These are phyloP conservation scores for Pocillopora verrucosa DNA, from an alignment of 64 coral and sea anemone species.

Conservation along the genomic window DNA sequence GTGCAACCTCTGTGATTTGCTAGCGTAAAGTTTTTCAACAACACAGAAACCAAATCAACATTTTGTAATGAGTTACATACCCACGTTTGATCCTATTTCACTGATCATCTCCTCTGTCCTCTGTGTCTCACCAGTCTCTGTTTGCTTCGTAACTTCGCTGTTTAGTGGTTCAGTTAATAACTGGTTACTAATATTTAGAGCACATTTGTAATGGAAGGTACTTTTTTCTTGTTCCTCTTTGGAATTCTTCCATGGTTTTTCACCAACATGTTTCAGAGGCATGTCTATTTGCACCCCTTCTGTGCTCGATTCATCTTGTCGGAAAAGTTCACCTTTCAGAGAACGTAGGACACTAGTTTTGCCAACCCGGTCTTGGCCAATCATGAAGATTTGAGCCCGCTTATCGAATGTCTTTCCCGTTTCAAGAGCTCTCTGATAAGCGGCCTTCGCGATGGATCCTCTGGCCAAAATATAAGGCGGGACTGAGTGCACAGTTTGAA, in stretches of 20 bases:
- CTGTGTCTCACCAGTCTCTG: too few relatives aligned
- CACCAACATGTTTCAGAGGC: neutral
- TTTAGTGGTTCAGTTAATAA: neutral
- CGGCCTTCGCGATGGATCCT: neutral
- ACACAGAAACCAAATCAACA: too few relatives aligned
- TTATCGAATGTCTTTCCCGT: constrained; percentile 18
- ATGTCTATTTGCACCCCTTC: neutral
- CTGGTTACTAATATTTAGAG: neutral
- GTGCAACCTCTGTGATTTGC: too few relatives aligned
- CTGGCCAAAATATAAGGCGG: neutral
- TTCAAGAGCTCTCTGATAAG: constrained; percentile 45
- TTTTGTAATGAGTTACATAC: too few relatives aligned
- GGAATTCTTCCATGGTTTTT: neutral
- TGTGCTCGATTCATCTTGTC: neutral
- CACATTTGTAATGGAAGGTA: constrained; percentile 27
- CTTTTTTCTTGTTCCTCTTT: constrained; percentile 9
- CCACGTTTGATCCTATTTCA: too few relatives aligned
- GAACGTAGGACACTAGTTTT: constrained; percentile 48
- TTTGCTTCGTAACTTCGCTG: neutral
- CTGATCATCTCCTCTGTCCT: too few relatives aligned
- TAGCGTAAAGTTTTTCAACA: too few relatives aligned
- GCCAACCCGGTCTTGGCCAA: constrained; percentile 46
- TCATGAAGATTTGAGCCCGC: constrained; percentile 30
- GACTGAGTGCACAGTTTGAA: neutral
- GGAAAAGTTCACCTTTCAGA: neutral